Evolutionary conservation across 2,888 invertebrate species (phyloP), one percentile per base, ranked within the genome.

Genomic region (Callyntrura sp.): DNA sequence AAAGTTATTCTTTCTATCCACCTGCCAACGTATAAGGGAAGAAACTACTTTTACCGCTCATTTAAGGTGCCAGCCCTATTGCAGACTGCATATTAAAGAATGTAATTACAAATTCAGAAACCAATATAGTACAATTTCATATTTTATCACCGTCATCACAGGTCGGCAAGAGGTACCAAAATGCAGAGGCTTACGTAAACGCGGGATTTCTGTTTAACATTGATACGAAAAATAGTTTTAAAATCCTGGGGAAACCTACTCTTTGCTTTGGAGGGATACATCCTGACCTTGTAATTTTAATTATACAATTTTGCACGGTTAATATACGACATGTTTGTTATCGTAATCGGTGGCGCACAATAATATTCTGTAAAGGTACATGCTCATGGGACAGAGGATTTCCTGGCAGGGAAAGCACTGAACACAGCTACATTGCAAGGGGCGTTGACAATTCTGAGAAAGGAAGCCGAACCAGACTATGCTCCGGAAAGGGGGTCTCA

Each of bases 121-220:
- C 62, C 5, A 17, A 45, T 76, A 55, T 68, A n/a, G n/a, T n/a
- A n/a, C n/a, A n/a, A n/a, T n/a, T n/a, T n/a, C n/a, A n/a, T n/a
- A n/a, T n/a, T n/a, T n/a, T n/a, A n/a, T n/a, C n/a, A n/a, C n/a
- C n/a, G n/a, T 62, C 9, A 23, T 62, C 25, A 28, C 94, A 96
- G 97, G 96, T 97, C 79, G 97, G 97, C 96, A 96, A 97, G 0
- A 95, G 97, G 90, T 96, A 97, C 0, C 97, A 97, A 94, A 97
- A 97, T 93, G 96, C 97, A 0, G 97, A 97, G 93, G 97, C 97
- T 0, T 96, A 96, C 87, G 96, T 97, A 0, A 97, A 97, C 94
- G 97, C 97, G 11, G 97, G 96, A 0, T 97, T 97, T 93, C 94
- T 96, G 1, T 95, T 97, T 79, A 95, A 96, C 94, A 94, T 97